phyloP scores from a whole-genome alignment of 1,140 invertebrate genomes.

The Drosophila erecta region DNA sequence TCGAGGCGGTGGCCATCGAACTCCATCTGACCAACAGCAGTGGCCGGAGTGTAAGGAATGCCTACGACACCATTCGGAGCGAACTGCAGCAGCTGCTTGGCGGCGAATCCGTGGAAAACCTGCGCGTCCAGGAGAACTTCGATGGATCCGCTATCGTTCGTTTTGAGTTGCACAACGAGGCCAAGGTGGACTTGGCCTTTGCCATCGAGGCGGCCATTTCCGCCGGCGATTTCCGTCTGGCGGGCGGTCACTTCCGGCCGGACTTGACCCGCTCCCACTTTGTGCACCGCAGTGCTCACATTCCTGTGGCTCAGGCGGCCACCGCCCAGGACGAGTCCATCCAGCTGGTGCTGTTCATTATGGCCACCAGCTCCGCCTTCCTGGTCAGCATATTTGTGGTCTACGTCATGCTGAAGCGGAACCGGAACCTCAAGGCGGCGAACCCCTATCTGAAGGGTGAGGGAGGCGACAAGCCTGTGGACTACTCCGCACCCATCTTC shows the following conservation, averaged over 20 bases:
- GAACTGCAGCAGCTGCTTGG: conserved; percentile 71
- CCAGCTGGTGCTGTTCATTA: conserved; percentile 79
- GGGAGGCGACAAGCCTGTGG: conserved; percentile 60
- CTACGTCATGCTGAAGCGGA: conserved; percentile 81
- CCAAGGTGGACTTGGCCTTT: conserved; percentile 82
- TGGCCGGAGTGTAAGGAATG: conserved; percentile 57
- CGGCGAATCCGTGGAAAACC: conserved; percentile 73
- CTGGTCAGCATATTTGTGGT: conserved; percentile 82
- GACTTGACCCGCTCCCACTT: conserved; percentile 80
- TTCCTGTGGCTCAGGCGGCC: conserved; percentile 61
- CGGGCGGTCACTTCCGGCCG: conserved; percentile 64
- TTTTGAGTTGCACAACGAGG: conserved; percentile 78
- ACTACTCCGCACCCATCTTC: conserved; percentile 80
- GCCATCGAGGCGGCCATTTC: conserved; percentile 77
- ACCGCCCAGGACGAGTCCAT: conserved; percentile 72
- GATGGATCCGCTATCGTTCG: conserved; percentile 73
- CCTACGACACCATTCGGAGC: conserved; percentile 70
- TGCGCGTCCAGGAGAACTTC: conserved; percentile 83
- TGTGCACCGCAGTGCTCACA: conserved; percentile 57
- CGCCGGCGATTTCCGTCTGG: conserved; percentile 60
- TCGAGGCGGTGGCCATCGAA: conserved; percentile 79
- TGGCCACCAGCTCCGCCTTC: conserved; percentile 82
- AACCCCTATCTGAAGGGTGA: conserved; percentile 33
- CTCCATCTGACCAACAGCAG: conserved; percentile 73
- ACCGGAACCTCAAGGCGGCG: conserved; percentile 50